Conservation (phyloP, 2,888 invertebrate genomes). For the Tachystola acroxantha region DNA sequence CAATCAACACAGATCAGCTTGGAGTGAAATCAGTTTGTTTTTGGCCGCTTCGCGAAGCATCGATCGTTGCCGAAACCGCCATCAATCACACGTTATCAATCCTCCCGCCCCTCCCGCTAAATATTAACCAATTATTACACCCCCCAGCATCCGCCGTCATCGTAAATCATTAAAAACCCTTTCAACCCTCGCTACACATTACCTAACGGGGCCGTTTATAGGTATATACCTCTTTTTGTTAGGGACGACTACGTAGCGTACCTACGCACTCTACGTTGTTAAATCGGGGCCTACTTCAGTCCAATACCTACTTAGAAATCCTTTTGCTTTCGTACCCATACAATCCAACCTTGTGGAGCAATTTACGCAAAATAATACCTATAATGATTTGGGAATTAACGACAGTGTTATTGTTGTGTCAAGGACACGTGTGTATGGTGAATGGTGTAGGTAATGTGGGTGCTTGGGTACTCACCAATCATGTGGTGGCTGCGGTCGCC, state of each 20-base stretch:
- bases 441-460: too few relatives aligned
- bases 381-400: too few relatives aligned
- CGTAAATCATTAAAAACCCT: conserved; percentile 49
- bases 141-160: conserved; percentile 35
- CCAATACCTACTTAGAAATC: too few relatives aligned
- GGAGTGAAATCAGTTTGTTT: conserved; percentile 16
- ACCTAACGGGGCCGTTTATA: not conserved
- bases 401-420: too few relatives aligned
- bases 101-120: conserved; percentile 51
- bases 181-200: conserved; percentile 21
- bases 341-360: too few relatives aligned
- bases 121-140: conserved; percentile 62
- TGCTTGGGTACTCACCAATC: conserved; percentile 72
- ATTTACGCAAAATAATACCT: too few relatives aligned
- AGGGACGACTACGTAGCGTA: not conserved
- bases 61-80: conserved; percentile 46
- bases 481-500: conserved; percentile 77
- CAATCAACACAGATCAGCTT: not conserved
- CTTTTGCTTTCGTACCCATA: not conserved
- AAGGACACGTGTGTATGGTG: too few relatives aligned
- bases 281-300: too few relatives aligned
- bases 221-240: not conserved
- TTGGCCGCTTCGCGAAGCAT: conserved; percentile 14
- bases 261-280: too few relatives aligned
- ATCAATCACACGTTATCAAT: conserved; percentile 72